Evolutionary conservation across 2,797 vertebrate genomes (phyloP), one percentile per base, ranked within the genome.

Genomic region (Sebastes minor): DNA sequence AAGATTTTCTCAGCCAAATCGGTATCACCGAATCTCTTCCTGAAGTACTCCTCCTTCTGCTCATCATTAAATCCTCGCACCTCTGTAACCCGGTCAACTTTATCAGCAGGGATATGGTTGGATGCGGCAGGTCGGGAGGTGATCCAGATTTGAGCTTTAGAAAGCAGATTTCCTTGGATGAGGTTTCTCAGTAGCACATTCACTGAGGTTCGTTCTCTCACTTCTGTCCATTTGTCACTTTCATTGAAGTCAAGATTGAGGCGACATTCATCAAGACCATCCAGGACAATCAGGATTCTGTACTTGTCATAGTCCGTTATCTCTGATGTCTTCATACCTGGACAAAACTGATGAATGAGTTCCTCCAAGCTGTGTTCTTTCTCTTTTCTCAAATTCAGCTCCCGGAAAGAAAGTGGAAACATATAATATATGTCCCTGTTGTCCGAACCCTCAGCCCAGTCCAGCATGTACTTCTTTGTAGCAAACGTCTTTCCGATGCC

Each of bases 21-120:
- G 8, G 33, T 3, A 71, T 86, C 62, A 14, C 22, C 59, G 33
- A 86, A 85, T 66, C 68, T 79, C n/a, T 56, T 90, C 60, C 7
- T 81, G 53, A 89, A 89, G 70, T 92, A 94, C 9, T 91, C 76
- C 4, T 91, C 83, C 62, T 91, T 94, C 75, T 93, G 90, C 1
- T 73, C 49, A 3, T 92, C 90, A 53, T 74, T 92, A 64, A 94
- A 94, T 52, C 93, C 92, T 81, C 81, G 80, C 12, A 94, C 90
- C 20, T 92, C 92, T 20, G 91, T 93, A 42, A 94, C 57, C 4
- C 82, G 82, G 62, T 91, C 78, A 20, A 94, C 64, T 64, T 35
- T 82, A 8, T 8, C 18, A 46, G 67, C 2, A 66, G 89, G 91
- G 55, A 94, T 83, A 18, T 5, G 5, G 66, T 72, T 87, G 12